Evolutionary conservation across 2,888 invertebrate species (phyloP).

Genomic region (Phengaris alcon): DNA sequence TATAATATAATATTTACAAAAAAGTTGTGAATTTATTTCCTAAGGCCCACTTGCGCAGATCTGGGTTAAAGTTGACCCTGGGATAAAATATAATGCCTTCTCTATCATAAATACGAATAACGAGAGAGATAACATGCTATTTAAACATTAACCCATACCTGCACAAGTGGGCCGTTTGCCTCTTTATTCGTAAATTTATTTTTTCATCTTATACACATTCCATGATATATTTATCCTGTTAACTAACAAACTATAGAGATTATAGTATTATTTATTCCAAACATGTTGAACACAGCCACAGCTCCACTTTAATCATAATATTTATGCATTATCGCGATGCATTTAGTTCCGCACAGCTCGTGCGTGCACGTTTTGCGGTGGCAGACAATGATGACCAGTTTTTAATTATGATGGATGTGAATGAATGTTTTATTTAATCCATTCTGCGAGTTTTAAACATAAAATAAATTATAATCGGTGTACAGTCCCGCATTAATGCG

Average conservation of each 20-base stretch:
- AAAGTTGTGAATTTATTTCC: too few relatives aligned
- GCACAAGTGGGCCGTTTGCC: too few relatives aligned
- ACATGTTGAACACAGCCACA: background rate
- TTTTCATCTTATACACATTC: too few relatives aligned
- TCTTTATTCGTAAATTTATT: too few relatives aligned
- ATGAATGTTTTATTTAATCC: background rate
- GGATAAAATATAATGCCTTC: too few relatives aligned
- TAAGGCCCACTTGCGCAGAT: too few relatives aligned
- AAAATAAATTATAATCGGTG: constrained; percentile 17
- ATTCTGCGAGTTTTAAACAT: background rate
- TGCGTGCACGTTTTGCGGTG: background rate
- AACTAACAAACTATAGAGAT: background rate
- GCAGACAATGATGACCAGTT: constrained; percentile 9
- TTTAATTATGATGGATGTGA: constrained; percentile 20
- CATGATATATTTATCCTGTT: too few relatives aligned
- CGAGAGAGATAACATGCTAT: too few relatives aligned
- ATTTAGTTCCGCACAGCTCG: background rate
- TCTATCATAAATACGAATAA: too few relatives aligned
- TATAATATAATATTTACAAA: too few relatives aligned
- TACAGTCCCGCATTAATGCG: background rate
- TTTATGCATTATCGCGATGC: background rate
- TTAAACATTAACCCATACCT: too few relatives aligned
- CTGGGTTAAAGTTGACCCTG: too few relatives aligned
- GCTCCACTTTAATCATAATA: constrained; percentile 6
- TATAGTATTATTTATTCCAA: background rate